Percentiles rank a stretch among this genome's conserved stretches.
Evolutionary conservation across 1,140 invertebrate species (phyloP).

Genomic region (Reticulitermes speratus): DNA sequence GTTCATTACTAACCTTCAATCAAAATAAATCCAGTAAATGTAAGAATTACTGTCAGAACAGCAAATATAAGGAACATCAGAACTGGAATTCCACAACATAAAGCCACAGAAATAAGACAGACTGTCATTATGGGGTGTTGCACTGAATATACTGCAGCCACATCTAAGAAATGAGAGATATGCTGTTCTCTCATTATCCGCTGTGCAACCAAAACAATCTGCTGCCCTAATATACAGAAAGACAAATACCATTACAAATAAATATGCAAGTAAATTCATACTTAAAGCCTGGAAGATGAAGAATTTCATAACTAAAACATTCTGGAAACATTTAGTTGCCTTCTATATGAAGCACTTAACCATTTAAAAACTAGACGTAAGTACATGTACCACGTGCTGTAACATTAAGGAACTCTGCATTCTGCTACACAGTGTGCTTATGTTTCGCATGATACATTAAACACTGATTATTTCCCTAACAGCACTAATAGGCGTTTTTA

Average conservation of each 20-base stretch:
- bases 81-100: conserved; percentile 33
- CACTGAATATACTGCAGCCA: conserved; percentile 26
- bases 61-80: conserved; percentile 33
- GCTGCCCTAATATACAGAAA: conserved; percentile 11
- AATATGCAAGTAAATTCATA: not conserved
- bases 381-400: no score
- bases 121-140: conserved; percentile 31
- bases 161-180: conserved; percentile 16
- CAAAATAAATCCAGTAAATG: conserved; percentile 32
- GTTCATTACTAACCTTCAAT: conserved; percentile 32
- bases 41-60: conserved; percentile 27
- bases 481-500: no score
- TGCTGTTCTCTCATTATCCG: conserved; percentile 8
- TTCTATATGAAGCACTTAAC: no score
- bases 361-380: no score
- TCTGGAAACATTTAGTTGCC: not conserved
- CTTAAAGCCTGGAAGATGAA: not conserved
- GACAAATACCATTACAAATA: not conserved
- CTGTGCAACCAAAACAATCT: not conserved
- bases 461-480: no score
- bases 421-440: no score
- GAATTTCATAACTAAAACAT: not conserved
- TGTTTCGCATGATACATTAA: no score
- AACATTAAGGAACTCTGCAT: no score
- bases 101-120: conserved; percentile 17